Percentiles rank a stretch among this genome's conserved stretches.
These are phyloP conservation scores for Rhinoraja longicauda DNA, from an alignment of 2,797 vertebrate genomes.

Conservation along the genomic window DNA sequence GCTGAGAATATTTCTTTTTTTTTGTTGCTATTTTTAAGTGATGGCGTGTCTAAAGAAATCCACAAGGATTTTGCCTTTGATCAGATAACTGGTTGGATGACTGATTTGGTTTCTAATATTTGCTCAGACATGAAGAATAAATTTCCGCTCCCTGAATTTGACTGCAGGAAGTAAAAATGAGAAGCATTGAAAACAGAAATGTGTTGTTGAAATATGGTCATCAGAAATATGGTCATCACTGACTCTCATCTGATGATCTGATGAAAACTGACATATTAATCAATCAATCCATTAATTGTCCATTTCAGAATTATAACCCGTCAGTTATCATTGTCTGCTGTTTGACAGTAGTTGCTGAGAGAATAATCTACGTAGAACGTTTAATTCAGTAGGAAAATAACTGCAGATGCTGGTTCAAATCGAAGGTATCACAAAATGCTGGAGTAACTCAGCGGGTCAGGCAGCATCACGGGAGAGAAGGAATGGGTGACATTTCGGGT, in stretches of 20 bases:
- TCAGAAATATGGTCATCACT: too few species aligned
- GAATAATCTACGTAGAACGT: not conserved
- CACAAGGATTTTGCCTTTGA: not conserved
- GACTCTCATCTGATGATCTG: not conserved
- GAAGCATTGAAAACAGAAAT: not conserved
- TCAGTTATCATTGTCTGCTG: not conserved
- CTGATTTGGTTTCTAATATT: not conserved
- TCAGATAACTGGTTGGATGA: not conserved
- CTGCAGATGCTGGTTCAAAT: too few species aligned
- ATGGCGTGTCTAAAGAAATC: not conserved
- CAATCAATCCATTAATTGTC: not conserved
- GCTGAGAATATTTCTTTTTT: not conserved
- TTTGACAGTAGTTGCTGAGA: too few species aligned
- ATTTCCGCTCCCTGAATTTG: not conserved
- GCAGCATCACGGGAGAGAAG: too few species aligned
- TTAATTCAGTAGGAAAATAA: too few species aligned
- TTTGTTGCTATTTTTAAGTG: not conserved
- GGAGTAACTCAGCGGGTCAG: too few species aligned
- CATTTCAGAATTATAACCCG: not conserved
- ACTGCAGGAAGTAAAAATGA: not conserved
- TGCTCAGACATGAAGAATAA: not conserved
- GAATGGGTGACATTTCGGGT: too few species aligned
- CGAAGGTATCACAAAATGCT: too few species aligned
- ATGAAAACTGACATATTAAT: not conserved
- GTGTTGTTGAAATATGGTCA: not conserved